Percentiles rank a stretch among this genome's conserved stretches.
These are phyloP conservation scores for Acanthoscelides obtectus DNA, from an alignment of 2,888 invertebrate genomes.

Conservation along the genomic window DNA sequence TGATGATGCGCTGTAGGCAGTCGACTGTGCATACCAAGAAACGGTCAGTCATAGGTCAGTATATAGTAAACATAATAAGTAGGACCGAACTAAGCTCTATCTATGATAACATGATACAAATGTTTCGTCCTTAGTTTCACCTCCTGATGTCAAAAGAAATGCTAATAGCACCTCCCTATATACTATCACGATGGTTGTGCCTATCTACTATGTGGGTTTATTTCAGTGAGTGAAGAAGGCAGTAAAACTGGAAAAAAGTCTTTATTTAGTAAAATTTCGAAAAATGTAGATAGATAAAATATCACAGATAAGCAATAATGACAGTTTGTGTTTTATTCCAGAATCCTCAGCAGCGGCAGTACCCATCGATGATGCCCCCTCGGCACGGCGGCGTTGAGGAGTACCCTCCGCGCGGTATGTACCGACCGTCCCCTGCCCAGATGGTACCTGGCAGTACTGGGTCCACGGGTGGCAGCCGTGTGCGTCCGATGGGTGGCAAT, in stretches of 20 bases:
- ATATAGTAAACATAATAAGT: no score
- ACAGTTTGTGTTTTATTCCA: background rate
- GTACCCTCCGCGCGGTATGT: constrained; percentile 13
- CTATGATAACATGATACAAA: no score
- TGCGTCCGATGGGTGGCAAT: background rate
- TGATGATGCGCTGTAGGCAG: no score
- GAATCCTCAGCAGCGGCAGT: background rate
- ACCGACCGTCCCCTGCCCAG: constrained; percentile 27
- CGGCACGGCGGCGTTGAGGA: constrained; percentile 1
- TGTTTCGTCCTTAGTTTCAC: no score
- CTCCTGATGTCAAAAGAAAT: no score
- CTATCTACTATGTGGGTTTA: no score
- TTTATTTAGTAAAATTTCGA: constrained; percentile 4
- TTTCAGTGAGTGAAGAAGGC: background rate
- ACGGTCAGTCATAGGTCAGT: no score
- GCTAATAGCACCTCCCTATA: no score
- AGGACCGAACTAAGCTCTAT: no score
- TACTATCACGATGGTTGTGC: no score
- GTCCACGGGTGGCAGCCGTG: no score
- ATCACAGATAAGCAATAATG: background rate
- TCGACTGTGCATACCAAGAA: no score
- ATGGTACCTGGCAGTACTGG: constrained; percentile 24
- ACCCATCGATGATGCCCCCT: background rate
- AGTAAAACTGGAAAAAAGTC: background rate
- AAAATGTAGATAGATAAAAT: constrained; percentile 11